Evolutionary conservation across 1,140 invertebrate species (phyloP).

Genomic region (Brachionus plicatilis): DNA sequence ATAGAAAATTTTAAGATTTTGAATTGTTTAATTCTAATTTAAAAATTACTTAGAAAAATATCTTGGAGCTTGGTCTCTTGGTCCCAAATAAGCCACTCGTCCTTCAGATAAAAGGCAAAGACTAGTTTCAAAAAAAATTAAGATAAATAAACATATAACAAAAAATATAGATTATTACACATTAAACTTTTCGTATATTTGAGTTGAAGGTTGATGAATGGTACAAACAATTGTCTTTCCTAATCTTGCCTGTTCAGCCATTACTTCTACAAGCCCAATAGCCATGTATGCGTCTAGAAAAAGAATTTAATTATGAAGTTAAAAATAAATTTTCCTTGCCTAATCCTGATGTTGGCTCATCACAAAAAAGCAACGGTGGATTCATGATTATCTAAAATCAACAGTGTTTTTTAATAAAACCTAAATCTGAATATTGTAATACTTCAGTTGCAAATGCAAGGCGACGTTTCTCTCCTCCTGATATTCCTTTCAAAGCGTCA

Average conservation of each 20-base stretch:
- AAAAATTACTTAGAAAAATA: constrained; percentile 58
- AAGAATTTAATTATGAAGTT: constrained; percentile 69
- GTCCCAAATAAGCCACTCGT: constrained; percentile 21
- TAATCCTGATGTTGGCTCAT: constrained; percentile 87
- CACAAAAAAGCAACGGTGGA: constrained; percentile 88
- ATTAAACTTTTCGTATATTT: constrained; percentile 85
- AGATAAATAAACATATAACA: constrained; percentile 61
- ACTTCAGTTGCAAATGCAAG: constrained; percentile 88
- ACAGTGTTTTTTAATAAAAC: not conserved
- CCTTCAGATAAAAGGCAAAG: constrained; percentile 29
- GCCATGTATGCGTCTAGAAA: constrained; percentile 70
- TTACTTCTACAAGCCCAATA: constrained; percentile 69
- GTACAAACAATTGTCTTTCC: constrained; percentile 88
- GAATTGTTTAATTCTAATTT: not conserved
- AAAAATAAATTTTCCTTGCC: constrained; percentile 86
- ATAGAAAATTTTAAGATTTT: not conserved
- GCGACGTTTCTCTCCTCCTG: constrained; percentile 90
- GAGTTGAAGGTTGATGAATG: constrained; percentile 91
- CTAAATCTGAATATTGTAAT: not conserved
- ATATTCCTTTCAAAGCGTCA: constrained; percentile 74
- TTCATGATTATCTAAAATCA: constrained; percentile 68
- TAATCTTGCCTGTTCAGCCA: constrained; percentile 67
- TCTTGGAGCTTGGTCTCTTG: not conserved
- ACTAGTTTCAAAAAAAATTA: not conserved
- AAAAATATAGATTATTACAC: constrained; percentile 63